Base-by-base conservation (phyloP, 2,888 invertebrate species). In the Bombylius major region DNA sequence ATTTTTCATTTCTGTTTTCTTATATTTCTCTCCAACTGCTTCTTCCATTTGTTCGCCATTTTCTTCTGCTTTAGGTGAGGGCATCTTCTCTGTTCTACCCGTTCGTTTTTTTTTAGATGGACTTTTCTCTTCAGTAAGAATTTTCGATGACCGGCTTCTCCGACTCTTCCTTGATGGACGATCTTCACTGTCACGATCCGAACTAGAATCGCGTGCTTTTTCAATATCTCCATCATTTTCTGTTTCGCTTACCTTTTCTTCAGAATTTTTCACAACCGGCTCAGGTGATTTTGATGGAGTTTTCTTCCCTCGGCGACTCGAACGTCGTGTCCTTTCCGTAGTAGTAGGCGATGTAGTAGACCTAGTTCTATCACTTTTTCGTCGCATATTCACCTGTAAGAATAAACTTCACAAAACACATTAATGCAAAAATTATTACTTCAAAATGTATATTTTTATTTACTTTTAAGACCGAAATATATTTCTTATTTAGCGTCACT, bases 341-440 rank as follows among this genome's bases (percentile, higher is more conserved):
- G 72, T 70, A 60, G 86, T 84, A 47, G 84, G 82, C 50, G 84
- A 80, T 66, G 79, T 70, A 69, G 83, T 84, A 8, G 80, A 72
- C 70, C 85, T 84, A 69, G 82, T 84, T 67, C 78, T 78, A 70
- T 78, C 84, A 75, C 80, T 87, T 75, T 86, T 86, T 64, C 87
- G 84, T 70, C 87, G 83, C 87, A 87, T 87, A 62, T 66, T 61
- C 7, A 42, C 39, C 39, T 42, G 39, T 42, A 42, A 42, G 11
- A 42, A 42, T 11, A 11, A 42, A 11, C 7, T 11, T 5, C 39
- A 42, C 39, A 42, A 3, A 23, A 23, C 11, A 42, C 39, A 11
- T 42, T 7, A 42, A 11, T 42, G 8, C 23, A 23, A 23, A 23
- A 23, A 23, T 23, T 23, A 23, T 23, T 23, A 23, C 23, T 23